Evolutionary conservation across 2,113 vertebrate species (phyloP), one percentile per base, ranked within the genome.

Genomic region (Python bivittatus): DNA sequence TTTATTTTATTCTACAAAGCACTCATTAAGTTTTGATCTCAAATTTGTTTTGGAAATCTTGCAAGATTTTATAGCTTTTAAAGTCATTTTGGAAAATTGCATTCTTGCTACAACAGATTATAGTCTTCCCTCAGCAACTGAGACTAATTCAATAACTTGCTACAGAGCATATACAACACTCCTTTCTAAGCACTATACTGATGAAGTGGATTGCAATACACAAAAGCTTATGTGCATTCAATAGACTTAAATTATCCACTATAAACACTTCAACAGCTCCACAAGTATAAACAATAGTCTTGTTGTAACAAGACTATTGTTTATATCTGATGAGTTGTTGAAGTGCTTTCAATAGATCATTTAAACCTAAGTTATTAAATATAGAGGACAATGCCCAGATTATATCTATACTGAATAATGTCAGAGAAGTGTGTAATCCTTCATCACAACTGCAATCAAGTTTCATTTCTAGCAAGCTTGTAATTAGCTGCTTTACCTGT

Each of bases 1-100:
- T 96, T 97, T 97, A 93, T 97, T 94, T 96, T 92, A 96, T 96
- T 88, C 57, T 42, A 58, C 56, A 88, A 58, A 44, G 54, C 86
- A 87, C 9, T 9, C 3, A 86, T 52, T 86, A 85, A 29, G 25
- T 52, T 52, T 48, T 85, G 23, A 48, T 52, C 44, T 85, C 84
- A 85, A 85, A 85, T 85, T 15, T 52, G 84, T 23, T 84, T 52
- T 4, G 4, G 2, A 79, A 38, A 79, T 79, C 38, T 79, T 79
- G 33, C 33, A 79, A 79, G 15, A 79, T 79, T 52, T 52, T 85
- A 52, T 85, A 48, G 42, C 83, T 84, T 84, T 84, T 84, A 72
- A 72, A 38, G n/a, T 72, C n/a, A 79, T 9, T 42, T 48, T 79
- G 72, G 7, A 79, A 79, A 79, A 79, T 20, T 42, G 38, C 42